Percentiles rank a stretch among this genome's conserved stretches.
Conservation (phyloP, 1,140 invertebrate species). For the Teleopsis dalmanni region DNA sequence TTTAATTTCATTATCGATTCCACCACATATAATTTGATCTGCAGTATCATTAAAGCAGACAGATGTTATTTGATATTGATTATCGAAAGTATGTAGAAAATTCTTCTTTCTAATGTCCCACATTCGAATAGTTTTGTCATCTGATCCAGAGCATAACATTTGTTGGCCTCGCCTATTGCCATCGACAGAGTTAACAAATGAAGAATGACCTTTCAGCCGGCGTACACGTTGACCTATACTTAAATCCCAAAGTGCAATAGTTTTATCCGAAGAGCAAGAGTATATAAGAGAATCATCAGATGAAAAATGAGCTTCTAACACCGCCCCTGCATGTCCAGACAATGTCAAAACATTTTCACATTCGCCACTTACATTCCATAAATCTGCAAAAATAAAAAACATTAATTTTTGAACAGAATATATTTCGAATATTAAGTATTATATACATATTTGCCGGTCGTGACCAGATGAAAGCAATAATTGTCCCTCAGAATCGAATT, state of each 20-base stretch:
- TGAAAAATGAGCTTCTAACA: slow-evolving; percentile 94
- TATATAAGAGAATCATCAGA: slow-evolving; percentile 86
- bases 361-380: slow-evolving; percentile 97
- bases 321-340: slow-evolving; percentile 90
- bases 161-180: slow-evolving; percentile 80
- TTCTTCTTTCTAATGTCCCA: slow-evolving; percentile 85
- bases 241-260: slow-evolving; percentile 92
- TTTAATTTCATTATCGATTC: slow-evolving; percentile 97
- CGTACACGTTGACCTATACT: slow-evolving; percentile 78
- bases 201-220: slow-evolving; percentile 85
- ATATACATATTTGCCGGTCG: slow-evolving; percentile 93
- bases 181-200: slow-evolving; percentile 81
- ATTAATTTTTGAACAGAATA: neutral
- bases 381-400: slow-evolving; percentile 53
- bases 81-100: slow-evolving; percentile 70
- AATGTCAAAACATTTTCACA: slow-evolving; percentile 94
- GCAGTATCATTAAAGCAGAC: slow-evolving; percentile 94
- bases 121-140: slow-evolving; percentile 88
- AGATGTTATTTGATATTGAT: slow-evolving; percentile 77
- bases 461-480: slow-evolving; percentile 92
- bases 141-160: slow-evolving; percentile 84
- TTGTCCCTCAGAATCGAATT: slow-evolving; percentile 95
- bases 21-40: slow-evolving; percentile 82
- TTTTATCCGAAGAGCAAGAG: slow-evolving; percentile 91
- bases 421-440: neutral